Percentiles rank a stretch among this genome's conserved stretches.
These are phyloP conservation scores for Mythimna loreyi DNA, from an alignment of 2,888 invertebrate species.

Conservation along the genomic window DNA sequence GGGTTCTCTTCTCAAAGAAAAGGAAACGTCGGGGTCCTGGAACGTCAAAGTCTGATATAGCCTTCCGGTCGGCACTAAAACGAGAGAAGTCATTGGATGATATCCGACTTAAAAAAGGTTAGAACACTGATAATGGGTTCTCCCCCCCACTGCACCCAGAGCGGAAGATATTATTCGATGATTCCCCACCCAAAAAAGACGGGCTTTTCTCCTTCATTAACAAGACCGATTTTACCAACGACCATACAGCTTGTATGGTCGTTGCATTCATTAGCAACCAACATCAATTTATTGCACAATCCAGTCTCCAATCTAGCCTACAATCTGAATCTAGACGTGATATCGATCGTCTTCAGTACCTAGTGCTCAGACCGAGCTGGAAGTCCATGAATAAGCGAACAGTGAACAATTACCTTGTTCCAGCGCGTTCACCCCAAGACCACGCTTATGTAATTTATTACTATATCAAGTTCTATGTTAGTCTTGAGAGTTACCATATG, in stretches of 20 bases:
- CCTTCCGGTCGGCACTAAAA: no score
- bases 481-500: slow-evolving; percentile 40
- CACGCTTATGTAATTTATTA: slow-evolving; percentile 49
- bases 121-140: no score
- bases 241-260: no score
- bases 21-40: no score
- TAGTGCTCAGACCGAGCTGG: slow-evolving; percentile 13
- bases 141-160: no score
- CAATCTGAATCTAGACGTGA: slow-evolving; percentile 5
- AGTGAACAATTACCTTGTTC: slow-evolving; percentile 59
- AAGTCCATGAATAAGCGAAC: slow-evolving; percentile 65
- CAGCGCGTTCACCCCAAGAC: slow-evolving; percentile 69
- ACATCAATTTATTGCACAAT: slow-evolving; percentile 9
- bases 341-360: slow-evolving; percentile 46
- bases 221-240: background rate
- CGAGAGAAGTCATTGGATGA: no score
- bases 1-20: no score
- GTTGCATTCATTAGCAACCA: slow-evolving; percentile 4
- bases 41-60: no score
- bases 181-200: no score
- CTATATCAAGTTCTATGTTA: slow-evolving; percentile 54
- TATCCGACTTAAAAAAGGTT: no score
- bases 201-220: no score
- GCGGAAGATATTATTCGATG: no score
- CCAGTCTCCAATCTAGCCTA: slow-evolving; percentile 7